Conservation (phyloP, 2,888 invertebrate genomes). For the Drosophila falleni region DNA sequence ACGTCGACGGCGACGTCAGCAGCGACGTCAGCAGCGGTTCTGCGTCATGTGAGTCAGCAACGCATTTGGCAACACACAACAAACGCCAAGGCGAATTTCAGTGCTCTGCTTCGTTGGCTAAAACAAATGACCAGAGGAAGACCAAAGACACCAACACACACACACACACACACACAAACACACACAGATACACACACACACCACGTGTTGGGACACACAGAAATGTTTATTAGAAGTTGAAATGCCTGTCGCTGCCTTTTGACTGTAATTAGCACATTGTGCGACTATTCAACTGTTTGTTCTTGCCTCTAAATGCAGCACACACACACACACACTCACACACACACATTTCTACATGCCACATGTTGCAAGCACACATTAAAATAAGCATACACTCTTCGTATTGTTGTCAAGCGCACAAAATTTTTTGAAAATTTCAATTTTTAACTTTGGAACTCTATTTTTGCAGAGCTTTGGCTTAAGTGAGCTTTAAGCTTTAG, state of each 20-base stretch:
- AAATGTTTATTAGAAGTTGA: conserved; percentile 66
- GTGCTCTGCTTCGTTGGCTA: conserved; percentile 53
- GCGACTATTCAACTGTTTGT: conserved; percentile 41
- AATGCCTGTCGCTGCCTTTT: conserved; percentile 68
- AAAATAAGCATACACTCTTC: not conserved
- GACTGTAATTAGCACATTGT: conserved; percentile 80
- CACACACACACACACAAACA: conserved; percentile 16
- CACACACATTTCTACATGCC: conserved; percentile 11
- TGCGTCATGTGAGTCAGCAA: conserved; percentile 82
- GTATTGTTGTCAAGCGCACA: conserved; percentile 4
- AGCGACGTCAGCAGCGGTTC: conserved; percentile 56
- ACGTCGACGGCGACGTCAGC: conserved; percentile 9
- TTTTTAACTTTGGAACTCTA: not conserved
- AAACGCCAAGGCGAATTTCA: conserved; percentile 63
- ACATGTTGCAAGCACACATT: conserved; percentile 10
- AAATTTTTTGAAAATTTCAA: not conserved
- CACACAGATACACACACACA: conserved; percentile 13
- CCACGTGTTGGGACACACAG: conserved; percentile 44
- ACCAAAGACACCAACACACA: conserved; percentile 36
- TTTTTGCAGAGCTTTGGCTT: not conserved
- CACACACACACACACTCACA: conserved; percentile 22
- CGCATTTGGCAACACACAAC: conserved; percentile 70
- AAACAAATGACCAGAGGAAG: conserved; percentile 56
- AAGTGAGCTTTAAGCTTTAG: not conserved
- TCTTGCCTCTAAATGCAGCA: conserved; percentile 38